Base-by-base conservation (phyloP, 1,140 invertebrate species). In the Coelopa frigida region DNA sequence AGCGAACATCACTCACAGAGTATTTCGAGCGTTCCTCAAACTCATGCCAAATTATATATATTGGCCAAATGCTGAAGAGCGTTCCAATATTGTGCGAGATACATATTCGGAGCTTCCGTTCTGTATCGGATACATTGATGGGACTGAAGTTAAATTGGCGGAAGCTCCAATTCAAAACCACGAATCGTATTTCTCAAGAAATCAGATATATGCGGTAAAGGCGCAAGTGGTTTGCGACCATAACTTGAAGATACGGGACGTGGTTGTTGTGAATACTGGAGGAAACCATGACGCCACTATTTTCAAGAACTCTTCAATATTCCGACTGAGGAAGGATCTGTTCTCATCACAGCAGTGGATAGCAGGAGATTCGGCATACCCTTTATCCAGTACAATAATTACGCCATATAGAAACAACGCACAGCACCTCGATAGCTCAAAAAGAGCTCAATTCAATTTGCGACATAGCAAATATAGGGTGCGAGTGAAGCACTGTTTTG, bases 121-220 rank as follows among this genome's bases (percentile, higher is more conserved):
- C 31, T 49, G 29, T 18, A 22, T 44, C 21, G 47, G 47, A 10
- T 49, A 43, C 15, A 21, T 43, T 11, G 38, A 48, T 32, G 46
- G 46, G 17, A 48, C 46, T 20, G 46, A 48, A 41, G 42, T 48
- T 7, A 48, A 48, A 31, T 42, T 43, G 10, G 26, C 40, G 20
- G 40, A 43, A 43, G 22, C 40, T 20, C 40, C 26, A n/a, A 12
- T 27, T 1, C 5, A 29, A 27, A 18, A 32, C 20, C 24, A 43
- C 7, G 21, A 24, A 20, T 27, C 15, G 4, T 43, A 43, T 4
- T 43, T 18, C 32, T 31, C 23, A 2, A 42, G 15, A 14, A 42
- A 27, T 42, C 40, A 26, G n/a, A 15, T 43, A 43, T 43, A 43
- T 26, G 26, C 23, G 12, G 29, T 41, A 29, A 42, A 42, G 21